Base-by-base conservation (phyloP, 92 coral and sea anemone species). In the Siderastrea radians region DNA sequence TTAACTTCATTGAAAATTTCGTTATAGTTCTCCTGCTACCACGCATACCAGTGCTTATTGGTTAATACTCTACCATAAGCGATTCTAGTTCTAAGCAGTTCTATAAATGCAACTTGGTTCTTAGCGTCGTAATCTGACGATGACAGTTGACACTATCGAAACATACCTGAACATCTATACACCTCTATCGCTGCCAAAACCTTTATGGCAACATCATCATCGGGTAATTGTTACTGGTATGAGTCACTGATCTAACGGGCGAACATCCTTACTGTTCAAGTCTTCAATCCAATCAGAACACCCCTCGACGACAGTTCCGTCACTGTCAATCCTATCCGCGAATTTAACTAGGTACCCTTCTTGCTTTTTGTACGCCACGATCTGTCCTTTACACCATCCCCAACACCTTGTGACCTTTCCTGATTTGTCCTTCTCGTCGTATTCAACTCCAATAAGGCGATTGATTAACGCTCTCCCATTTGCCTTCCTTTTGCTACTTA, bases 211-310 rank as follows among this genome's bases (percentile, higher is more conserved):
- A 52, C 55, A 52, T 52, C 55, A 52, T 52, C 55, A 52, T 52
- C 55, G 8, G 55, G 55, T 52, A 52, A 52, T 57, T 12, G 62
- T 45, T 17, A 46, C 68, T 51, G 63, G 6, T 77, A 51, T 47
- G 68, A 55, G 16, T 70, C 12, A 78, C 60, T 48, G 60, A 75
- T 50, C 90, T 55, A 75, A 77, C 12, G 70, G 58, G 62, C 90
- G 90, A 5, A 89, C 92, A 84, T 89, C 89, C 43, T 69, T 67
- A 46, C 78, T 74, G 49, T 84, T 89, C 48, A 89, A 89, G 74
- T 89, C 92, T 69, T 76, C 79, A 17, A 89, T 89, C 92, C 92
- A 89, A 63, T 87, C 90, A 3, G 90, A 78, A 81, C 90, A 87
- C 45, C 90, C 81, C 2, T n/a, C 90, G 4, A 87, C 66, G 51